phyloP scores from a whole-genome alignment of 2,797 vertebrate species.

The Enteromius trimaculatus region DNA sequence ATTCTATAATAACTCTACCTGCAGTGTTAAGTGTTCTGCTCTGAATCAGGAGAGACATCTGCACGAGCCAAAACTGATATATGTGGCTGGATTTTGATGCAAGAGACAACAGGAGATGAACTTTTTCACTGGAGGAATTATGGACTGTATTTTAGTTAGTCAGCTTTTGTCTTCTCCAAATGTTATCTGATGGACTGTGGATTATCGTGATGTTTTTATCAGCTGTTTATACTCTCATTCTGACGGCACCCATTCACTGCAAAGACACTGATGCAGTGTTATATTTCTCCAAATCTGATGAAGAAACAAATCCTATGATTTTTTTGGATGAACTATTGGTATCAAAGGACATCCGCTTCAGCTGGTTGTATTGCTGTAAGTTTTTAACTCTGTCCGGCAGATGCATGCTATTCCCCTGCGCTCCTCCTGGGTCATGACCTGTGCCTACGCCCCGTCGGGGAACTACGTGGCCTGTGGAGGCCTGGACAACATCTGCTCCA shows the following conservation, averaged over 20 bases:
- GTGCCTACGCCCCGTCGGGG: constrained; percentile 85
- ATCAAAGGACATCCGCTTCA: too few relatives aligned
- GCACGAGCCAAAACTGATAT: not conserved
- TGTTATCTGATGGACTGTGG: not conserved
- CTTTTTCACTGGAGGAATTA: not conserved
- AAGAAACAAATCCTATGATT: not conserved
- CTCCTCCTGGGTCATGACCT: constrained; percentile 91
- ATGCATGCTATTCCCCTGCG: constrained; percentile 87
- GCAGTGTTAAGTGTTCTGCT: not conserved
- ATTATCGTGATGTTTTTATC: not conserved
- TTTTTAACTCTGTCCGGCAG: constrained; percentile 61
- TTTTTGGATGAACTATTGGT: too few relatives aligned
- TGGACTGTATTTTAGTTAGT: too few relatives aligned
- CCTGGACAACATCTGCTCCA: constrained; percentile 89
- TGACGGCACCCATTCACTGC: not conserved
- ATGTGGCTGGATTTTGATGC: not conserved
- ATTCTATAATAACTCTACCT: not conserved
- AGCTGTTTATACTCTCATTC: not conserved
- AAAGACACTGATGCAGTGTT: not conserved
- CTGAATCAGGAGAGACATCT: not conserved
- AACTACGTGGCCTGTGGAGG: constrained; percentile 89
- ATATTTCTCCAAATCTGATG: not conserved
- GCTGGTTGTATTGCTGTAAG: too few relatives aligned
- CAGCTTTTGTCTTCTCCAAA: not conserved
- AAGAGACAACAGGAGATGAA: not conserved